These are phyloP conservation scores for Merluccius polli DNA, from an alignment of 2,797 vertebrate genomes.

Conservation along the genomic window DNA sequence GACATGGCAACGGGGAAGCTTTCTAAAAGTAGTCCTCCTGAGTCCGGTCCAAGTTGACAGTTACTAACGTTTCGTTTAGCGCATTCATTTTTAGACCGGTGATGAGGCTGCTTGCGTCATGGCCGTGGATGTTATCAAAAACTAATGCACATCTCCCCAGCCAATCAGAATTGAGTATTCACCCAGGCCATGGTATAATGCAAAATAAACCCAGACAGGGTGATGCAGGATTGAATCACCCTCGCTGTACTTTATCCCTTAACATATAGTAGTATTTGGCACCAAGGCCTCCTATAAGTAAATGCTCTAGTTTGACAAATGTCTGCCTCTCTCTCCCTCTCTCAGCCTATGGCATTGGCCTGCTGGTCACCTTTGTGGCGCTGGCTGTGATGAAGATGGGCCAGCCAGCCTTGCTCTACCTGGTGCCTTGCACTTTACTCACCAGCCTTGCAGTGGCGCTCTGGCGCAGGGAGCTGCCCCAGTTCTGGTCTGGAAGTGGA, in stretches of 20 bases:
- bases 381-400: constrained; percentile 93
- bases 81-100: no score
- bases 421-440: constrained; percentile 94
- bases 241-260: not conserved
- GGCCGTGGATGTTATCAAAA: no score
- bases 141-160: no score
- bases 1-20: no score
- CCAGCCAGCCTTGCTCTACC: constrained; percentile 92
- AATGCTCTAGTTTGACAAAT: not conserved
- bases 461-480: constrained; percentile 85
- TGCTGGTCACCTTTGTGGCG: constrained; percentile 93
- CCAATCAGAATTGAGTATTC: no score
- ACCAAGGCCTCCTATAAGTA: not conserved
- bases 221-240: no score
- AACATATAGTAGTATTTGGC: not conserved
- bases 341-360: constrained; percentile 89
- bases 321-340: constrained; percentile 12
- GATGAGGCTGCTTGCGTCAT: no score
- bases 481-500: constrained; percentile 98
- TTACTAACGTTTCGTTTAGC: no score
- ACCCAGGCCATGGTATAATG: no score
- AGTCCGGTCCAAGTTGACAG: no score
- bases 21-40: no score
- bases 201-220: no score
- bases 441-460: constrained; percentile 87